Evolutionary conservation across 1,140 invertebrate species (phyloP).

Genomic region (Brachionus paranguensis): DNA sequence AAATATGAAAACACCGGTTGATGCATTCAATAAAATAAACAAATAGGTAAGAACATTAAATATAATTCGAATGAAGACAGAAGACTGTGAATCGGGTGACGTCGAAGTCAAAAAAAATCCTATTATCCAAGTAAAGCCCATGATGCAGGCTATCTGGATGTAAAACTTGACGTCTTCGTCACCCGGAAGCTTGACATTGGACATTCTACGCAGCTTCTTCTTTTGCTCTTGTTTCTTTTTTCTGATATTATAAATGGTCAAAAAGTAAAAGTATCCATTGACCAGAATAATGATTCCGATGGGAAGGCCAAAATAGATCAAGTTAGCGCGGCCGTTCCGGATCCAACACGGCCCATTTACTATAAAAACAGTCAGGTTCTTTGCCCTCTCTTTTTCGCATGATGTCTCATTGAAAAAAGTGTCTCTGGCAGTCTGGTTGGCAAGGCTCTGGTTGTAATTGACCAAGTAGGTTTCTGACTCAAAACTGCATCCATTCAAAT

Average conservation of each 20-base stretch:
- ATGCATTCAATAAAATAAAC: slow-evolving; percentile 51
- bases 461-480: neutral
- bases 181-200: slow-evolving; percentile 41
- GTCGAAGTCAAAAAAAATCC: slow-evolving; percentile 45
- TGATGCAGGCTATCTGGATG: slow-evolving; percentile 57
- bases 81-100: neutral
- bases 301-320: slow-evolving; percentile 53
- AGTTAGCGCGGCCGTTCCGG: slow-evolving; percentile 46
- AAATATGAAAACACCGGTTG: slow-evolving; percentile 52
- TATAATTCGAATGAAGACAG: neutral
- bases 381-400: neutral
- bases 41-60: slow-evolving; percentile 44
- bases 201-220: slow-evolving; percentile 7
- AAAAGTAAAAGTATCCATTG: slow-evolving; percentile 51
- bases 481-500: slow-evolving; percentile 42
- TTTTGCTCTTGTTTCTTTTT: slow-evolving; percentile 46
- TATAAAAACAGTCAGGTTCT: neutral
- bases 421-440: neutral
- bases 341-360: slow-evolving; percentile 57
- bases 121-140: slow-evolving; percentile 57
- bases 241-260: slow-evolving; percentile 58
- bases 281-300: slow-evolving; percentile 49
- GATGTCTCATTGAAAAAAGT: neutral
- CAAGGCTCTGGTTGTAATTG: neutral
- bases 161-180: slow-evolving; percentile 59